A percentile compares a stretch with the other conserved stretches of the same genome.
Evolutionary conservation across 2,113 vertebrate genomes (phyloP).

Genomic region (Cariama cristata): DNA sequence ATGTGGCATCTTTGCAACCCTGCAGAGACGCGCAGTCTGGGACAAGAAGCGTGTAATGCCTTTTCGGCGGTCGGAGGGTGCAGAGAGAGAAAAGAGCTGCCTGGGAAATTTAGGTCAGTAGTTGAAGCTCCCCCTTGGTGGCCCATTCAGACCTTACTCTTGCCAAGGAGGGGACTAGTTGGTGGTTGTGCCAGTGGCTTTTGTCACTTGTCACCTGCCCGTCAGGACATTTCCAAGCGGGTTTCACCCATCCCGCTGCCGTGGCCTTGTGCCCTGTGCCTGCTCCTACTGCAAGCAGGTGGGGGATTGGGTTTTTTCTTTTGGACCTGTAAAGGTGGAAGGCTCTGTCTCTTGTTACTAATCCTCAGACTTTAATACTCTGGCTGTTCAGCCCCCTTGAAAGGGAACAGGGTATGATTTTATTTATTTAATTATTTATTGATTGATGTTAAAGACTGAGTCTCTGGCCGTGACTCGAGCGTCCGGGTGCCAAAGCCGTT

Average conservation of each 20-base stretch:
- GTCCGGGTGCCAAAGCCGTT: fast-evolving
- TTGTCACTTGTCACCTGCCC: neutral
- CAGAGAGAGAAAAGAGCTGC: neutral
- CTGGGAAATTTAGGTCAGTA: neutral
- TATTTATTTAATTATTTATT: neutral
- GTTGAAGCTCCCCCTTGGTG: neutral
- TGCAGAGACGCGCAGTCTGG: neutral
- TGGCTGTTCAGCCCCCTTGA: neutral
- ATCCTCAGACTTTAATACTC: too few species aligned
- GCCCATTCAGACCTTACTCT: neutral
- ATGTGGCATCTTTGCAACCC: neutral
- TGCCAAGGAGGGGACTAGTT: neutral
- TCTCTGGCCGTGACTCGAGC: neutral
- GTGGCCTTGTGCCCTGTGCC: fast-evolving
- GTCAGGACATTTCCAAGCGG: neutral
- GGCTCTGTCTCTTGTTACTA: fast-evolving
- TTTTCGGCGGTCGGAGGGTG: neutral
- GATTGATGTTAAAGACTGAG: too few species aligned
- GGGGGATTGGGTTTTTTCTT: neutral
- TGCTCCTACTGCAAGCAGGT: neutral
- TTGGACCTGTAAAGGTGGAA: neutral
- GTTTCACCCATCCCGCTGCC: fast-evolving
- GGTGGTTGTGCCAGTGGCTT: fast-evolving
- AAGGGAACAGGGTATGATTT: fast-evolving
- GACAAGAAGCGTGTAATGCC: fast-evolving